phyloP scores from a whole-genome alignment of 2,113 vertebrate species.

The Zosterops lateralis region DNA sequence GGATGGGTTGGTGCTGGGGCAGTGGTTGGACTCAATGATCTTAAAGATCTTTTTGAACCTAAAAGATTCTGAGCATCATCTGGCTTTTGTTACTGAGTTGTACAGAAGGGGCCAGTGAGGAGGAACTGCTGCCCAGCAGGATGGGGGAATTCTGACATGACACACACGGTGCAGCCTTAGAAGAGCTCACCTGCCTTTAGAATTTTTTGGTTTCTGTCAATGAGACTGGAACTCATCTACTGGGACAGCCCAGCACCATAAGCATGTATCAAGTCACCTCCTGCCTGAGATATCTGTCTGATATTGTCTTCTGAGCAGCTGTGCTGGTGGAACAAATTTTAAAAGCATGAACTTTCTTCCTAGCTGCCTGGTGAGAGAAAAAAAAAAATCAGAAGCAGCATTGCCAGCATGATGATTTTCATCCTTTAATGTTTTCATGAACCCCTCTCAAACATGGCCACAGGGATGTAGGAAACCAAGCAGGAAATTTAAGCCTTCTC shows the following conservation, averaged over 20 bases:
- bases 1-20: background rate
- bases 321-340: background rate
- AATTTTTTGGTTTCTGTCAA: background rate
- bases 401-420: background rate
- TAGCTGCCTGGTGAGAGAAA: background rate
- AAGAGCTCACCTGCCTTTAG: background rate
- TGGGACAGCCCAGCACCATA: background rate
- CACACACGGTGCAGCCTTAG: rapidly evolving
- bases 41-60: background rate
- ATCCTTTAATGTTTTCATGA: background rate
- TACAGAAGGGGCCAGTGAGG: background rate
- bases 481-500: background rate
- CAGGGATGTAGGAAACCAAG: no score
- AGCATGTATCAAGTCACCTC: background rate
- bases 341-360: background rate
- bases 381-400: background rate
- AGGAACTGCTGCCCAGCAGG: background rate
- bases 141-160: background rate
- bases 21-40: background rate
- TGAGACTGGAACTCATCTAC: background rate
- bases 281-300: background rate
- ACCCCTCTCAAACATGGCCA: background rate
- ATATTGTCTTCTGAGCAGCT: background rate
- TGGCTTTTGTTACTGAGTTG: background rate
- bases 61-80: background rate